These are phyloP conservation scores for Salvelinus namaycush DNA, from an alignment of 2,113 vertebrate species.

Conservation along the genomic window DNA sequence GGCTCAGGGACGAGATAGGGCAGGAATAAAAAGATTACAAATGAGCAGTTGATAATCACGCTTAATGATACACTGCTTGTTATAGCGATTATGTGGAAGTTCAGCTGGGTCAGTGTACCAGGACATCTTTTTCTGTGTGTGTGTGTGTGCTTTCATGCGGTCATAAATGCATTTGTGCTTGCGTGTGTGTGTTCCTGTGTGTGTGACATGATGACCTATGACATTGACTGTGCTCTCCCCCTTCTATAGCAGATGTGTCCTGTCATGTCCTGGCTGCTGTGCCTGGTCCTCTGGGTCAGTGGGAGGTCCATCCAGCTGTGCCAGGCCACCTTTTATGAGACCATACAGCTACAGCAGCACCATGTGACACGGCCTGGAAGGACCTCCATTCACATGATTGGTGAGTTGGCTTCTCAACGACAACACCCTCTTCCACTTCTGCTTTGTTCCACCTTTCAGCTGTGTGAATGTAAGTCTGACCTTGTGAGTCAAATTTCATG, in stretches of 20 bases:
- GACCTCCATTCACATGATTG: conserved; percentile 73
- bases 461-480: neutral
- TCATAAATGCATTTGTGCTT: no score
- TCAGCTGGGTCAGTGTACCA: no score
- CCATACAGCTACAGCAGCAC: conserved; percentile 89
- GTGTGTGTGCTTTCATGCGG: neutral
- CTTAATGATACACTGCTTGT: no score
- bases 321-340: conserved; percentile 91
- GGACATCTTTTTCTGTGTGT: conserved; percentile 27
- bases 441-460: neutral
- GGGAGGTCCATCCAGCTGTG: conserved; percentile 87
- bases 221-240: conserved; percentile 56
- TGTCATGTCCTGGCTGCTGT: conserved; percentile 95
- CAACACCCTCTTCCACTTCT: neutral
- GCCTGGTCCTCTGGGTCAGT: conserved; percentile 89
- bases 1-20: conserved; percentile 60
- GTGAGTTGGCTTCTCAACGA: conserved; percentile 49
- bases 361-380: conserved; percentile 90
- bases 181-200: no score
- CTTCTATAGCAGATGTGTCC: conserved; percentile 84
- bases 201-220: neutral
- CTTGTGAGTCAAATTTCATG: neutral
- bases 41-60: conserved; percentile 56
- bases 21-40: conserved; percentile 15
- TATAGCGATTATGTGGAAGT: no score